Evolutionary conservation across 1,140 invertebrate species (phyloP), one percentile per base, ranked within the genome.

Genomic region (Orussus abietinus): DNA sequence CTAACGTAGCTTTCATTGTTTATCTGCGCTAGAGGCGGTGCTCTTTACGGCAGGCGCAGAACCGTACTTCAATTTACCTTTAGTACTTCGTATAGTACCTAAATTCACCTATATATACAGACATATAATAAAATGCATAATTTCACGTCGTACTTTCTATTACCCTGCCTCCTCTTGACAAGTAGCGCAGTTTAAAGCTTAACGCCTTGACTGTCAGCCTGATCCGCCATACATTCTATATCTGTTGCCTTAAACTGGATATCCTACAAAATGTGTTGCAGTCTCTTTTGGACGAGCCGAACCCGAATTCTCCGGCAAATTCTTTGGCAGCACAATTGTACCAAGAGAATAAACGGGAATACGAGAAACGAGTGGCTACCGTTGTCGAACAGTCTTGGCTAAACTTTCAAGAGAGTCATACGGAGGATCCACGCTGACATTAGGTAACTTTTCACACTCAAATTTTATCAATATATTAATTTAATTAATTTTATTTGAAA

Each of bases 251-350:
- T n/a, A n/a, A n/a, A n/a, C n/a, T n/a, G n/a, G n/a, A n/a, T n/a
- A n/a, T n/a, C n/a, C n/a, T n/a, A n/a, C n/a, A 50, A 49, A 59
- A 36, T 68, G 45, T 70, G 54, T 73, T 75, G 35, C 69, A 81
- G 76, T 80, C 78, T 34, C 64, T 80, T 50, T 66, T 82, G 50
- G 78, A 79, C 61, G 82, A 84, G 59, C 82, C 82, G 29, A 84
- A 84, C 69, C 82, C 82, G 26, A 85, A 85, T 57, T 81, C 79
- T 40, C 83, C 82, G 21, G 82, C 82, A 11, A 85, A 85, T 66
- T 82, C 80, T 36, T 58, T 82, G 51, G 83, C 82, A 30, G 83
- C 83, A 7, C 81, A 84, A 61, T 73, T 85, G 36, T 84, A 83
- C 56, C 78, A 80, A 56, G 79, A 81, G 53, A 82, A 82, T 63